Conservation (phyloP, 1,140 invertebrate species). For the Drosophila leontia region DNA sequence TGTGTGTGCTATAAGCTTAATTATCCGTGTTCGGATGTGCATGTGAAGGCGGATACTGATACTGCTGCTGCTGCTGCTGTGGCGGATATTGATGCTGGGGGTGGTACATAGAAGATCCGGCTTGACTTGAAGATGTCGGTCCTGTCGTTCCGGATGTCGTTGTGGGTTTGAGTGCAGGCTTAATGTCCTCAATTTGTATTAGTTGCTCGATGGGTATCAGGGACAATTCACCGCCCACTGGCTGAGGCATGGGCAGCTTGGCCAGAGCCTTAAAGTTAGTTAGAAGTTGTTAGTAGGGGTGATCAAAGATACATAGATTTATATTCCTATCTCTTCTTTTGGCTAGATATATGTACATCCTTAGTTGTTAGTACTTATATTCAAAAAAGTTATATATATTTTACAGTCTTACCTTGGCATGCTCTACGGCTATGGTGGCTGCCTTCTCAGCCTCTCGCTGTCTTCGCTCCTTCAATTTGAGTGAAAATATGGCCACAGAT, state of each 20-base stretch:
- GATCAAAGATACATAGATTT: no score
- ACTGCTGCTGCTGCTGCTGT: slow-evolving; percentile 44
- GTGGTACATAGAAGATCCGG: slow-evolving; percentile 54
- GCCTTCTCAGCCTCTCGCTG: slow-evolving; percentile 90
- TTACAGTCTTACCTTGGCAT: slow-evolving; percentile 72
- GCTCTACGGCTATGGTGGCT: slow-evolving; percentile 85
- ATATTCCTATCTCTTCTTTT: no score
- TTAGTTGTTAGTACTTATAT: no score
- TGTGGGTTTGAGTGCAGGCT: slow-evolving; percentile 61
- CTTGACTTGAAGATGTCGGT: slow-evolving; percentile 54
- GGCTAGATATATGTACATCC: no score
- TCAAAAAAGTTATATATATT: not conserved
- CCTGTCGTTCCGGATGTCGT: slow-evolving; percentile 40
- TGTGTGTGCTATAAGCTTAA: slow-evolving; percentile 29
- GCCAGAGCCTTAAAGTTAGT: slow-evolving; percentile 63
- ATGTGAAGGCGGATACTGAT: slow-evolving; percentile 52
- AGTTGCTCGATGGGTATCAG: slow-evolving; percentile 92
- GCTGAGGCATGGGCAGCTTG: slow-evolving; percentile 76
- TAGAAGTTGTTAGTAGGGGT: not conserved
- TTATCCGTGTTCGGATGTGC: slow-evolving; percentile 60
- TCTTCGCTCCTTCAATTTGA: slow-evolving; percentile 90
- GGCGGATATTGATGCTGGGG: slow-evolving; percentile 46
- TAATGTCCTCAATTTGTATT: slow-evolving; percentile 89
- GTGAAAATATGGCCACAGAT: slow-evolving; percentile 92
- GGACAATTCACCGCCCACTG: slow-evolving; percentile 90